Evolutionary conservation across 2,888 invertebrate genomes (phyloP).

Genomic region (Galerucella nymphaeae): DNA sequence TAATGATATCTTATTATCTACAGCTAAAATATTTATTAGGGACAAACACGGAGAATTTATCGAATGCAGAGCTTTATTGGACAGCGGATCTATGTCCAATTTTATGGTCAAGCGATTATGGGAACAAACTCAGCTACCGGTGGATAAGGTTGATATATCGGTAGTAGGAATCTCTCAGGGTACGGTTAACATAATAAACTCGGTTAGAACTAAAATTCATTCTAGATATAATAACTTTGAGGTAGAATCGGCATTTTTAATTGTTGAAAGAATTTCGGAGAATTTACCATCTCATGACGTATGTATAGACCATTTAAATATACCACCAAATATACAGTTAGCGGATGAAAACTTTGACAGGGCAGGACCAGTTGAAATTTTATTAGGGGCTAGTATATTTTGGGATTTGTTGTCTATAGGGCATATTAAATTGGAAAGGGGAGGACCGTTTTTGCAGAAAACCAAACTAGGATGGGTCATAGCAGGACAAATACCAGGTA

Average conservation of each 20-base stretch:
- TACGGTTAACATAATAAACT: too few relatives aligned
- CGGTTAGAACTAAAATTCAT: too few relatives aligned
- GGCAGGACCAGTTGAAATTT: too few relatives aligned
- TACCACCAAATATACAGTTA: background rate
- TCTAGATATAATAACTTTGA: too few relatives aligned
- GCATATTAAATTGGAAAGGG: conserved; percentile 14
- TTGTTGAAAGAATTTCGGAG: conserved; percentile 22
- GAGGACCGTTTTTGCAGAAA: conserved; percentile 22
- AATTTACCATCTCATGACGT: conserved; percentile 8
- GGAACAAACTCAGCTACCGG: too few relatives aligned
- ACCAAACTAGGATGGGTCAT: conserved; percentile 37
- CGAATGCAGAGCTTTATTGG: conserved; percentile 27
- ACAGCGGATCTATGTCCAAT: conserved; percentile 26
- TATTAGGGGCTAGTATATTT: conserved; percentile 27
- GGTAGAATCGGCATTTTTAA: too few relatives aligned
- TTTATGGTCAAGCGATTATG: too few relatives aligned
- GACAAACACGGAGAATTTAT: background rate
- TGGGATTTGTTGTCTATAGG: background rate
- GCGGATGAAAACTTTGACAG: too few relatives aligned
- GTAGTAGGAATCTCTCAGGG: too few relatives aligned
- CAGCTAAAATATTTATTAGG: conserved; percentile 2
- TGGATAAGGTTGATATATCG: too few relatives aligned
- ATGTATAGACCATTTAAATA: conserved; percentile 19
- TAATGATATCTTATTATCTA: conserved; percentile 19
- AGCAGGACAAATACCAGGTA: conserved; percentile 13